These are phyloP conservation scores for Alexandromys oeconomus DNA, from an alignment of 2,797 vertebrate species.

Conservation along the genomic window DNA sequence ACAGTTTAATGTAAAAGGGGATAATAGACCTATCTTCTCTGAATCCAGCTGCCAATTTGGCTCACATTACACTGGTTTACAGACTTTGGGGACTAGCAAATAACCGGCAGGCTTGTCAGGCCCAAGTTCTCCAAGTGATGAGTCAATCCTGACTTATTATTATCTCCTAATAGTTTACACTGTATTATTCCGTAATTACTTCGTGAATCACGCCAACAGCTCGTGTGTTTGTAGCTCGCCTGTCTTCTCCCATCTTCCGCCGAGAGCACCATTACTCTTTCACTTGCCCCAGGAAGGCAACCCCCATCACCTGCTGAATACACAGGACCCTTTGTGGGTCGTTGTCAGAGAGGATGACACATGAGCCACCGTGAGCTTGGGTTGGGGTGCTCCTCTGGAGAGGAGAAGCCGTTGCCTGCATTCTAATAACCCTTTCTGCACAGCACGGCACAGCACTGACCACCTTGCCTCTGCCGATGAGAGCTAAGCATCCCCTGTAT, in stretches of 20 bases:
- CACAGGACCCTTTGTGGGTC: conserved; percentile 53
- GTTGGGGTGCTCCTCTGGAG: conserved; percentile 38
- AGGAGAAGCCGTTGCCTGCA: conserved; percentile 61
- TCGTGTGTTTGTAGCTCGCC: conserved; percentile 64
- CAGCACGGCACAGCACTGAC: not conserved
- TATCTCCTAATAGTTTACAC: conserved; percentile 85
- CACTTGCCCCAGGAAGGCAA: conserved; percentile 56
- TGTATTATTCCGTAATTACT: conserved; percentile 85
- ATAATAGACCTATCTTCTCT: conserved; percentile 54
- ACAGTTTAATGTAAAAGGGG: conserved; percentile 57
- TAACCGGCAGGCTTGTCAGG: conserved; percentile 65
- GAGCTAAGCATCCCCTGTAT: not conserved
- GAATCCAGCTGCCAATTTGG: conserved; percentile 70
- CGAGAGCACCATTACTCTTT: conserved; percentile 68
- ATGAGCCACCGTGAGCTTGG: not conserved
- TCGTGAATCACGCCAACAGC: conserved; percentile 83
- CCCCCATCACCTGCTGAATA: conserved; percentile 35
- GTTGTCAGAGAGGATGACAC: conserved; percentile 46
- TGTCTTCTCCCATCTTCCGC: conserved; percentile 70
- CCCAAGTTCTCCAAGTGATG: conserved; percentile 74
- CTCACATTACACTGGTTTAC: conserved; percentile 58
- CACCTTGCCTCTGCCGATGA: not conserved
- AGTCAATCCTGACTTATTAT: conserved; percentile 84
- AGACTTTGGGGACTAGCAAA: conserved; percentile 62
- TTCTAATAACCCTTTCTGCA: conserved; percentile 78